Conservation (phyloP, 2,113 vertebrate species). For the Cinclus mexicanus region DNA sequence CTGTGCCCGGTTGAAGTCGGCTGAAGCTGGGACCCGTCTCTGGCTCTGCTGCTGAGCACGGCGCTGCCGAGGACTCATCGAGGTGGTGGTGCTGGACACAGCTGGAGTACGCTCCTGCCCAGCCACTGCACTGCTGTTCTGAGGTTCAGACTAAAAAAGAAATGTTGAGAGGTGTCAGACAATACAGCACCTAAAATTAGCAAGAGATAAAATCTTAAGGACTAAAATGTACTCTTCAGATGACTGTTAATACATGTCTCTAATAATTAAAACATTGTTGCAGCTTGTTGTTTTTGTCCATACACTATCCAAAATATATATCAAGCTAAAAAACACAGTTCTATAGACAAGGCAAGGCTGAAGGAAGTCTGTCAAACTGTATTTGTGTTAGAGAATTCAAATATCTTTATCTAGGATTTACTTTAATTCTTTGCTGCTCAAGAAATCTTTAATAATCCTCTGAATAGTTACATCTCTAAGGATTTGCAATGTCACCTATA, state of each 20-base stretch:
- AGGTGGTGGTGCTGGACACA: constrained; percentile 22
- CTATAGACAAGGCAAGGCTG: not conserved
- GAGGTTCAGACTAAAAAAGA: constrained; percentile 68
- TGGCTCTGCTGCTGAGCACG: constrained; percentile 83
- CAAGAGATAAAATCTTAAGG: not conserved
- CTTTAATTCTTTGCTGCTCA: not conserved
- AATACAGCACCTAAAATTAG: accelerated
- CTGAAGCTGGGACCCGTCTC: constrained; percentile 72
- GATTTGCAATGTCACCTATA: not conserved
- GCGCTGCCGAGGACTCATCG: constrained; percentile 88
- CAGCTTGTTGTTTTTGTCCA: not conserved
- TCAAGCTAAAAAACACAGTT: not conserved
- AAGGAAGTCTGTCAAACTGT: not conserved
- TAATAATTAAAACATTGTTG: not conserved
- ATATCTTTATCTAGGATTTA: not conserved
- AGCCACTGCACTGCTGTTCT: not conserved
- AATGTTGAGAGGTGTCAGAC: not conserved
- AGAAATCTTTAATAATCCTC: not conserved
- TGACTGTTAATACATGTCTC: not conserved
- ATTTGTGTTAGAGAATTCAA: not conserved
- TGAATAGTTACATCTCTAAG: not conserved
- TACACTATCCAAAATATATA: accelerated
- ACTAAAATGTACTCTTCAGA: not conserved
- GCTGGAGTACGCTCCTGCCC: constrained; percentile 38
- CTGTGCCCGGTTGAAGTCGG: constrained; percentile 71